Base-by-base conservation (phyloP, 2,113 vertebrate genomes). In the Leuciscus idus region DNA sequence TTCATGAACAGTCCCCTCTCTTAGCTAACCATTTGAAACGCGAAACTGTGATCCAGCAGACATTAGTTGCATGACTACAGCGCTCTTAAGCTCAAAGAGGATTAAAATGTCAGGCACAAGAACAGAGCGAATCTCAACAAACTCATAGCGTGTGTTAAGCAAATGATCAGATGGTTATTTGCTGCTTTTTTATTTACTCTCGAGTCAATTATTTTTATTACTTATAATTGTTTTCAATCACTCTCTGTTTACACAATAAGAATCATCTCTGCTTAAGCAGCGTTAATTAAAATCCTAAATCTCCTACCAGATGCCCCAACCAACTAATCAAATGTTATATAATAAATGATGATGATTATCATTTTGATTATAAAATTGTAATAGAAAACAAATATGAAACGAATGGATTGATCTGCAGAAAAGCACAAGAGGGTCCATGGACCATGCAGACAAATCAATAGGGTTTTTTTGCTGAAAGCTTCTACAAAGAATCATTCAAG, bases 1-100 rank as follows among this genome's bases (percentile, higher is more conserved):
- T 70, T 64, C 75, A 85, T 87, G 85, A 89, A 84, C 72, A 26
- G 74, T 81, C 36, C 78, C 30, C 81, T 85, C 43, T 80, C 85
- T 61, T 83, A 72, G 66, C 61, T 75, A 79, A 87, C 81, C 78
- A 83, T 88, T 87, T 85, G 52, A 86, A 57, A 86, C 55, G 17
- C 21, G 2, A 86, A 52, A 77, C 50, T 77, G 50, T 33, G 28
- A 77, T 77, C 72, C 77, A 81, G 62, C 55, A 85, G 70, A 59
- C 83, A 87, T 84, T 75, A 75, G 78, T 80, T 83, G 75, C 74
- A 50, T 36, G 73, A 15, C 64, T 75, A 70, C 83, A 72, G 72
- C 85, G 77, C 79, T 85, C 50, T 82, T 55, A 78, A 64, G 61
- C 85, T 85, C 82, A 62, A 87, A 87, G 68, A 73, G 74, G 57